Conservation (phyloP, 2,113 vertebrate genomes). For the Sterna hirundo region DNA sequence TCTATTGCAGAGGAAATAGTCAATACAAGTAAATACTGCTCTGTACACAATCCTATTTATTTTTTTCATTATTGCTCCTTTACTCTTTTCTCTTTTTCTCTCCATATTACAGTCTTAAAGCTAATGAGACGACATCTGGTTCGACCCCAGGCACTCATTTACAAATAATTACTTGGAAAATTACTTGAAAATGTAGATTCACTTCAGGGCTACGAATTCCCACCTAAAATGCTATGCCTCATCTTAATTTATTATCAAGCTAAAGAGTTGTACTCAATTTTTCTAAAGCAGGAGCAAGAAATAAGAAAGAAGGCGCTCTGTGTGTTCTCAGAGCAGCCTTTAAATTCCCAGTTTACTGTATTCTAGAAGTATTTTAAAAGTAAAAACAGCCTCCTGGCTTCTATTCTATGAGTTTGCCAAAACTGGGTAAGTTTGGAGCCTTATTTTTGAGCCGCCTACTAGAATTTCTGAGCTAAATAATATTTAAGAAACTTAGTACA, state of each 20-base stretch:
- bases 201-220: background rate
- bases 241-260: background rate
- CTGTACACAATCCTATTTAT: background rate
- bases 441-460: background rate
- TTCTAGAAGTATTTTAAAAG: background rate
- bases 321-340: background rate
- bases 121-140: background rate
- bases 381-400: background rate
- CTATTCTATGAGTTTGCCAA: background rate
- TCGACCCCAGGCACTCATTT: background rate
- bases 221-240: background rate
- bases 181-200: background rate
- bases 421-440: background rate
- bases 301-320: background rate
- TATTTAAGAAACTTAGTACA: background rate
- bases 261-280: background rate
- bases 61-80: background rate
- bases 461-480: background rate
- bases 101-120: background rate
- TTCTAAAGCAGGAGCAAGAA: background rate
- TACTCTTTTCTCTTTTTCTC: background rate
- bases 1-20: background rate
- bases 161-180: slow-evolving; percentile 30
- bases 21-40: background rate
- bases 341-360: background rate